Evolutionary conservation across 2,113 vertebrate species (phyloP).

Genomic region (Heloderma charlesbogerti): DNA sequence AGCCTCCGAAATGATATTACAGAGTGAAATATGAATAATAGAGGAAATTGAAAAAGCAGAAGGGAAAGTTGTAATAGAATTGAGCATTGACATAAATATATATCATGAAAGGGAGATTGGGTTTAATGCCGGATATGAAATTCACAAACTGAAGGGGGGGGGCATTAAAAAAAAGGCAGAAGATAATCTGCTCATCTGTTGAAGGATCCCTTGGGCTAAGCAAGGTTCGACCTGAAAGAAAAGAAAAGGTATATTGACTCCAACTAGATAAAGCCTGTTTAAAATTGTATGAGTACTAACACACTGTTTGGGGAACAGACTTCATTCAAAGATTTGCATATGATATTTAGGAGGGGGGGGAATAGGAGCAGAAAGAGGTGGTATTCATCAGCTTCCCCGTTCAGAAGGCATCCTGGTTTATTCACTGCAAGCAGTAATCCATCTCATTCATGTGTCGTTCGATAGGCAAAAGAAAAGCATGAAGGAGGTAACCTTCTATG

Average conservation of each 20-base stretch:
- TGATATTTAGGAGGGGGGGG: neutral
- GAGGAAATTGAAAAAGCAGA: slow-evolving; percentile 55
- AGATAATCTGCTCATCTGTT: slow-evolving; percentile 26
- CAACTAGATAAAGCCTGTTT: slow-evolving; percentile 19
- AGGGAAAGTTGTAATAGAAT: slow-evolving; percentile 51
- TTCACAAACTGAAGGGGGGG: slow-evolving; percentile 23
- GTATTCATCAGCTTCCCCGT: neutral
- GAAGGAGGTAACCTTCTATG: too few relatives aligned
- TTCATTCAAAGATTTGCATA: neutral
- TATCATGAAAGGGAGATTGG: slow-evolving; percentile 54
- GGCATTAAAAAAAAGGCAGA: neutral
- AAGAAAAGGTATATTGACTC: slow-evolving; percentile 32
- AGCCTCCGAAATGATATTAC: slow-evolving; percentile 51
- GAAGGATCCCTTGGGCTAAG: slow-evolving; percentile 41
- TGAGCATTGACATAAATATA: slow-evolving; percentile 56
- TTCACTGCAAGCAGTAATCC: neutral
- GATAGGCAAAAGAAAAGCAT: neutral
- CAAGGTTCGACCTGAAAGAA: slow-evolving; percentile 30
- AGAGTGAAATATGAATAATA: slow-evolving; percentile 47
- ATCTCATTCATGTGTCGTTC: neutral
- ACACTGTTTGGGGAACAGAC: neutral
- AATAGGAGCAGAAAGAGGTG: neutral
- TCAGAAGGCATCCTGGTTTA: neutral
- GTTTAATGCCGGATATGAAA: slow-evolving; percentile 56
- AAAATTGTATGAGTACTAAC: slow-evolving; percentile 32